These are phyloP conservation scores for Marcusenius ussheri DNA, from an alignment of 2,113 vertebrate species.

Conservation along the genomic window DNA sequence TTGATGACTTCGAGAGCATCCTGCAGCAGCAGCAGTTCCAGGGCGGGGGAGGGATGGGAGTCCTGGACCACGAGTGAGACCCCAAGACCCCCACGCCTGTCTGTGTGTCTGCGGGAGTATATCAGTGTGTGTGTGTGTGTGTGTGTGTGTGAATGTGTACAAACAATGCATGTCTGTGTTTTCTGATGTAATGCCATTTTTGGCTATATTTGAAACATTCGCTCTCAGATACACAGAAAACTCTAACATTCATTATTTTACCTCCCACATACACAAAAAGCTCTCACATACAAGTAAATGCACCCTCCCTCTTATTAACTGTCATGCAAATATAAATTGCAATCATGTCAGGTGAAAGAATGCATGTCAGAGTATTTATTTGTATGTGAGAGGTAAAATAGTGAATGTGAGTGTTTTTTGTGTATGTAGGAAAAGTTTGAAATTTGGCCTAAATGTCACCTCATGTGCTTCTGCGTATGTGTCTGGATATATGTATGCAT, in stretches of 20 bases:
- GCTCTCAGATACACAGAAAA: background rate
- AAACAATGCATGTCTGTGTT: background rate
- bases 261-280: background rate
- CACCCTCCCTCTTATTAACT: background rate
- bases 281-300: background rate
- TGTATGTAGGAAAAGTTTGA: too few relatives aligned
- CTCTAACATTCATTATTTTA: background rate
- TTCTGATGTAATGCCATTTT: background rate
- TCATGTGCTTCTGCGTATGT: background rate
- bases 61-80: constrained; percentile 90
- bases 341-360: background rate
- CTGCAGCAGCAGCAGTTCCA: constrained; percentile 95
- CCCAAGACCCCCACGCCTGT: constrained; percentile 10
- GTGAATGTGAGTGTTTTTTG: background rate
- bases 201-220: background rate
- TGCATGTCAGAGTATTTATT: background rate
- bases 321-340: background rate
- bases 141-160: too few relatives aligned
- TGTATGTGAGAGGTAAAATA: background rate
- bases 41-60: constrained; percentile 71
- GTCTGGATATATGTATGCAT: background rate
- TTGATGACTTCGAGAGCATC: constrained; percentile 95
- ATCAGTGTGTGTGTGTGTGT: background rate
- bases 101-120: background rate
- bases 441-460: background rate